Conservation (phyloP, 2,888 invertebrate genomes). For the Cerastis rubricosa region DNA sequence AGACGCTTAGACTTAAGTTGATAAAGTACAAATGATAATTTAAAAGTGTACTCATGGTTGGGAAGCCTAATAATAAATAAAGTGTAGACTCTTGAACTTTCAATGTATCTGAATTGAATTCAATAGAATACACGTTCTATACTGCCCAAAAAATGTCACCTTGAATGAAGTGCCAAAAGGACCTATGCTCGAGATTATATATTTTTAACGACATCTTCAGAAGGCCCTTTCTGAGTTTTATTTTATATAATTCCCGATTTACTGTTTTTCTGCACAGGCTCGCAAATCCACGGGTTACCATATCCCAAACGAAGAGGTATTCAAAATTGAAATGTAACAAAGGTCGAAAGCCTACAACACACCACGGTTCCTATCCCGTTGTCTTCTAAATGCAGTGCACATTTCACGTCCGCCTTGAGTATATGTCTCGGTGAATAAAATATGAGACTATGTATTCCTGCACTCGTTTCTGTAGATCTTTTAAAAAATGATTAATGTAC, state of each 20-base stretch:
- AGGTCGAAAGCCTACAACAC: neutral
- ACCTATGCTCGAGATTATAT: neutral
- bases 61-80: too few relatives aligned
- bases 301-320: constrained; percentile 6
- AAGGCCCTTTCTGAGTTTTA: neutral
- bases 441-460: constrained; percentile 53
- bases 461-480: constrained; percentile 33
- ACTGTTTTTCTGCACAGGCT: neutral
- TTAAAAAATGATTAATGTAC: constrained; percentile 40
- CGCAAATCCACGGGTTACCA: neutral
- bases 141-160: too few relatives aligned
- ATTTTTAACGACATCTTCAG: constrained; percentile 33
- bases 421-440: constrained; percentile 56
- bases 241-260: neutral
- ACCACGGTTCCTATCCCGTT: neutral
- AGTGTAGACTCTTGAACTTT: too few relatives aligned
- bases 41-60: too few relatives aligned
- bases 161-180: neutral
- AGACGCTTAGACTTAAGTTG: too few relatives aligned
- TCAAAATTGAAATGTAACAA: constrained; percentile 21
- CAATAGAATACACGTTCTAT: too few relatives aligned
- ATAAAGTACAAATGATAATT: too few relatives aligned
- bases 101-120: neutral
- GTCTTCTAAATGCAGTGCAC: constrained; percentile 43
- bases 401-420: constrained; percentile 37